Evolutionary conservation across 2,113 vertebrate genomes (phyloP).

Genomic region (Talpa occidentalis): DNA sequence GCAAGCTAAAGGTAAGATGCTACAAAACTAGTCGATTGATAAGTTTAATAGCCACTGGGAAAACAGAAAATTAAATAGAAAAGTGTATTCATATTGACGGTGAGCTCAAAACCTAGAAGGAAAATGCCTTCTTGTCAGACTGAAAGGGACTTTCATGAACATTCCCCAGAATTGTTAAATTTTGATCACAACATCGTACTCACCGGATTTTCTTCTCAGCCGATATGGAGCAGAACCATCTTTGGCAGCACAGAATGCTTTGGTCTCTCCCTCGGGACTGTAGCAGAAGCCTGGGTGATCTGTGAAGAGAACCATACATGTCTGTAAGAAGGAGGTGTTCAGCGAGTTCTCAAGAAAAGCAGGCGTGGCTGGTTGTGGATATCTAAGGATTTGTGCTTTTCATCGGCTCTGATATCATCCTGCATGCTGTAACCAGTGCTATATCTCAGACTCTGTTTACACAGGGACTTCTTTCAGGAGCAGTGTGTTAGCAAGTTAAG

Average conservation of each 20-base stretch:
- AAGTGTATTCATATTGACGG: not conserved
- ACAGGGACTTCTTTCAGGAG: not conserved
- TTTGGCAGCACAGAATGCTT: slow-evolving; percentile 86
- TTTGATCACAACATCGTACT: slow-evolving; percentile 16
- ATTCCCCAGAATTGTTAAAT: no score
- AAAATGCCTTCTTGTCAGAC: not conserved
- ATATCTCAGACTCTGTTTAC: not conserved
- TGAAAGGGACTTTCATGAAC: no score
- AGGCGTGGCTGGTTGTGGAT: fast-evolving
- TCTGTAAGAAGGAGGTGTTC: not conserved
- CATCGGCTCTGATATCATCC: not conserved
- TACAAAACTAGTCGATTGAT: not conserved
- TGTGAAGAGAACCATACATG: slow-evolving; percentile 76
- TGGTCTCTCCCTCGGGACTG: slow-evolving; percentile 90
- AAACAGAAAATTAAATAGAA: not conserved
- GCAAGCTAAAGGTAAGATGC: not conserved
- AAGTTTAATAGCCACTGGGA: not conserved
- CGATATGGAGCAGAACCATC: slow-evolving; percentile 90
- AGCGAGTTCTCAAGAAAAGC: fast-evolving
- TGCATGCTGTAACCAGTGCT: fast-evolving
- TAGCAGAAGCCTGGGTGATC: slow-evolving; percentile 96
- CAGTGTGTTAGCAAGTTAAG: not conserved
- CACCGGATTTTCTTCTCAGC: slow-evolving; percentile 95
- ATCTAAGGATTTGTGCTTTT: not conserved
- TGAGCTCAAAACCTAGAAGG: not conserved